Base-by-base conservation (phyloP, 2,888 invertebrate genomes). In the Lasioglossum oenotherae region DNA sequence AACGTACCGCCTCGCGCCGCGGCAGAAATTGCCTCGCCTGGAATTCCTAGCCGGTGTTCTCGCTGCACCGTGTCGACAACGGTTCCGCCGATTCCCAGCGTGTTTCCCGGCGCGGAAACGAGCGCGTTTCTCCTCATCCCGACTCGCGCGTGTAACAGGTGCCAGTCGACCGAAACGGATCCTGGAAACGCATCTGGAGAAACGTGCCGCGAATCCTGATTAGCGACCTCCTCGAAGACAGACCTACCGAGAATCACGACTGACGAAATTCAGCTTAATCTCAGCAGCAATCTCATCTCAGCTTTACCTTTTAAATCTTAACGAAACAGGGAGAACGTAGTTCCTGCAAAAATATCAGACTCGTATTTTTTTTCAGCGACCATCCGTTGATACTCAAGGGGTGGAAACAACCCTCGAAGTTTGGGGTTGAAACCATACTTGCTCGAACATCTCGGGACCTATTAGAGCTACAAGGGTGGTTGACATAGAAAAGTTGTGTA, bases 1-100 rank as follows among this genome's bases (percentile, higher is more conserved):
- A 46, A 74, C 84, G 75, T 44, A 35, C 67, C 35, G 75, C 64
- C 64, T 35, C 49, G 27, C 41, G 53, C 57, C 53, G 75, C 38
- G 41, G 75, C 69, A 49, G 46, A 67, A 67, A 31, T 67, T 77
- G 44, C 35, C 23, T 49, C 77, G 67, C 14, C 60, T 27, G 46
- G 76, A 53, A 53, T 53, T 53, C 23, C 23, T 49, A 53, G 53
- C 23, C 53, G 53, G 23, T 53, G 53, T 53, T 53, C 53, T n/a
- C 53, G 53, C 23, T 1, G 8, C 49, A 23, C 53, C 23, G 53
- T 53, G 53, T 53, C 53, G 53, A 8, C 53, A n/a, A 53, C 53
- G 53, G 23, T 53, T n/a, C 23, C 53, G 23, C 53, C 53, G 53
- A 53, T 53, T 53, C 53, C 53, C 53, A 53, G 53, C 23, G 53